phyloP scores from a whole-genome alignment of 2,797 vertebrate genomes.

The Danio kyathit region DNA sequence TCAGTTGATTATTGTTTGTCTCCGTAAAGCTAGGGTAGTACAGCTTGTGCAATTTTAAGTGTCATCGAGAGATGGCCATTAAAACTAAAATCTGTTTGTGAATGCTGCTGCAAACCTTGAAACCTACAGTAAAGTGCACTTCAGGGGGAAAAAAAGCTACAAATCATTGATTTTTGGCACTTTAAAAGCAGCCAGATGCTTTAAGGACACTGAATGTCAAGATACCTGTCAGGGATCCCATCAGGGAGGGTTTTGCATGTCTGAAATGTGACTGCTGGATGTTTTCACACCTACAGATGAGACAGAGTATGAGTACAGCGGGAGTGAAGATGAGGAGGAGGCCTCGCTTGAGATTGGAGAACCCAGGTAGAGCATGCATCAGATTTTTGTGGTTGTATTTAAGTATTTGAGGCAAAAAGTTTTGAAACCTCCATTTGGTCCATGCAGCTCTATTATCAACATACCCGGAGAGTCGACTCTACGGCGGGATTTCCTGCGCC shows the following conservation, averaged over 20 bases:
- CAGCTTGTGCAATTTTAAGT: background rate
- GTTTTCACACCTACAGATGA: conserved; percentile 82
- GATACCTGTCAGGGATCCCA: background rate
- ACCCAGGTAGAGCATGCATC: conserved; percentile 81
- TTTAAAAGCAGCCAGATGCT: background rate
- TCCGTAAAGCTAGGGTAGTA: background rate
- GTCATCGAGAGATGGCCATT: background rate
- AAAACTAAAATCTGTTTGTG: background rate
- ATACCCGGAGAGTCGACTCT: conserved; percentile 92
- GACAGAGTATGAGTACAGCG: conserved; percentile 96
- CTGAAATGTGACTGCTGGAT: conserved; percentile 12
- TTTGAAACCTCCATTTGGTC: background rate
- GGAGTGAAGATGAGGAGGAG: conserved; percentile 96
- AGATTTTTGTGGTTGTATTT: background rate
- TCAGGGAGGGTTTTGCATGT: background rate
- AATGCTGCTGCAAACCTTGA: background rate
- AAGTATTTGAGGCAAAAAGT: background rate
- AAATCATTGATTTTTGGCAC: conserved; percentile 6
- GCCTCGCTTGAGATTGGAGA: conserved; percentile 88
- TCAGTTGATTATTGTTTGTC: background rate
- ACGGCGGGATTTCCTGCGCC: conserved; percentile 91
- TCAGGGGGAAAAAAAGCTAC: background rate
- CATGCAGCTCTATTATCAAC: conserved; percentile 90
- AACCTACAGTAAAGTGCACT: background rate
- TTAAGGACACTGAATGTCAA: background rate